phyloP scores from a whole-genome alignment of 2,888 invertebrate genomes.

The Gasteruption jaculator region DNA sequence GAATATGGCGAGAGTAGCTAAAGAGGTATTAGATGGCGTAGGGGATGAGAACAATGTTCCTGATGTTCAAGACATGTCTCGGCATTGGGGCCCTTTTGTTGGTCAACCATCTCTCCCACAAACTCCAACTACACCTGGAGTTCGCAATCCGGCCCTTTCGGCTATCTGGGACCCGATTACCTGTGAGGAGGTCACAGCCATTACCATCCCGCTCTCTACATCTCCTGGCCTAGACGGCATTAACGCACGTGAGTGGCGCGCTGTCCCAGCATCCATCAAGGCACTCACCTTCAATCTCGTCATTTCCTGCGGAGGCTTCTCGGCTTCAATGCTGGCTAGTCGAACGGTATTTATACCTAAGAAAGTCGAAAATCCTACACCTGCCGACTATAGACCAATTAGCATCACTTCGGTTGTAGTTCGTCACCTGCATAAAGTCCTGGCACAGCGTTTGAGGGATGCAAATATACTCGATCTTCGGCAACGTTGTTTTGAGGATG shows the following conservation, averaged over 20 bases:
- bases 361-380: not conserved
- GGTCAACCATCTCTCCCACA: too few species aligned
- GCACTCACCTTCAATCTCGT: slow-evolving; percentile 11
- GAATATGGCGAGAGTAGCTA: too few species aligned
- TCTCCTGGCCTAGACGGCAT: slow-evolving; percentile 30
- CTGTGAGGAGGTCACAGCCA: slow-evolving; percentile 15
- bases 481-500: slow-evolving; percentile 26
- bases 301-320: slow-evolving; percentile 4
- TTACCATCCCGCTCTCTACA: slow-evolving; percentile 11
- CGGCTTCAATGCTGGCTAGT: slow-evolving; percentile 31
- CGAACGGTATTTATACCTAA: slow-evolving; percentile 17
- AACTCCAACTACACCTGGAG: too few species aligned
- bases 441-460: slow-evolving; percentile 11
- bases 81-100: too few species aligned
- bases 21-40: too few species aligned
- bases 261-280: slow-evolving; percentile 13
- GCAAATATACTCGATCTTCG: slow-evolving; percentile 17
- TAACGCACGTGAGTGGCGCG: slow-evolving; percentile 20
- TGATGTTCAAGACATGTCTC: too few species aligned
- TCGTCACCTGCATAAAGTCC: slow-evolving; percentile 20
- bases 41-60: too few species aligned
- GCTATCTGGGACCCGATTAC: slow-evolving; percentile 15
- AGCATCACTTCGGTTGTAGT: slow-evolving; percentile 19
- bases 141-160: too few species aligned
- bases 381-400: slow-evolving; percentile 16